These are phyloP conservation scores for Atopsyche davidsoni DNA, from an alignment of 1,140 invertebrate species.

Conservation along the genomic window DNA sequence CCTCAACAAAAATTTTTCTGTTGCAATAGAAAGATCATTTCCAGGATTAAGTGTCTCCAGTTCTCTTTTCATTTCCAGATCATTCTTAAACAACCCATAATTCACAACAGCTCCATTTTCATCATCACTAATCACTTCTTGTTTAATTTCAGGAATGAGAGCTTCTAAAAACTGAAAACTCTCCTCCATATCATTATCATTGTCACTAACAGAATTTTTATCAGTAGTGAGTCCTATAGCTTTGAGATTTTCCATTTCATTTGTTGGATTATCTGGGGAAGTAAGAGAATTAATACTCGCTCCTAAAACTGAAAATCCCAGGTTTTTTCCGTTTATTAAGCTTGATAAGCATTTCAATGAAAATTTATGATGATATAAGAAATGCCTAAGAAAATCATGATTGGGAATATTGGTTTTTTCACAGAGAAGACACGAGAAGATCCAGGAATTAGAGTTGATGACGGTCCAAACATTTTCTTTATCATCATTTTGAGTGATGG, in stretches of 20 bases:
- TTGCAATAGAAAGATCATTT: slow-evolving; percentile 15
- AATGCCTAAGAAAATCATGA: slow-evolving; percentile 40
- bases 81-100: slow-evolving; percentile 18
- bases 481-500: slow-evolving; percentile 35
- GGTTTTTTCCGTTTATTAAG: slow-evolving; percentile 38
- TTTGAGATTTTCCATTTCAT: neutral
- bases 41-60: slow-evolving; percentile 26
- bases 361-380: slow-evolving; percentile 43
- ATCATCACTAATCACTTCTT: slow-evolving; percentile 34
- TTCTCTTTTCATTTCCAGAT: slow-evolving; percentile 16
- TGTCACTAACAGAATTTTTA: slow-evolving; percentile 5
- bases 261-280: neutral
- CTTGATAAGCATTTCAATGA: slow-evolving; percentile 40
- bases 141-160: slow-evolving; percentile 37
- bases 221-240: slow-evolving; percentile 1
- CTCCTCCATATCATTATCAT: slow-evolving; percentile 6
- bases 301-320: slow-evolving; percentile 38
- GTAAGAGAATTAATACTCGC: slow-evolving; percentile 35
- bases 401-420: slow-evolving; percentile 34
- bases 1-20: slow-evolving; percentile 30
- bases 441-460: slow-evolving; percentile 33
- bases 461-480: slow-evolving; percentile 37
- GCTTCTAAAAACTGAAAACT: slow-evolving; percentile 27
- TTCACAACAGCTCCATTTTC: slow-evolving; percentile 8
- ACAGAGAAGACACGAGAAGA: slow-evolving; percentile 40